Evolutionary conservation across 2,113 vertebrate genomes (phyloP), one percentile per base, ranked within the genome.

Genomic region (Panthera uncia): DNA sequence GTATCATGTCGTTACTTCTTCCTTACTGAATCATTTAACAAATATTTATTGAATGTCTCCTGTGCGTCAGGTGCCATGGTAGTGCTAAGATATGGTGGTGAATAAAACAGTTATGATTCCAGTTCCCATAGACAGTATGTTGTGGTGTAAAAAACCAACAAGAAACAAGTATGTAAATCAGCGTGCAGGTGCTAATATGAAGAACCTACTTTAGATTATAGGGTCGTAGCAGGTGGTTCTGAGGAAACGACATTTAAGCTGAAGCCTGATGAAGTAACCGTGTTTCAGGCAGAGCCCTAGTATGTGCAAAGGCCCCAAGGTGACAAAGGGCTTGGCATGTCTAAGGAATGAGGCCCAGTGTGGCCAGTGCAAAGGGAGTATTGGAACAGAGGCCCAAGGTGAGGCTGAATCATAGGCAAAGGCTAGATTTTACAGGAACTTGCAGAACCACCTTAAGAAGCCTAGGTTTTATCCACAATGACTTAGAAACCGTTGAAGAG

Each of bases 201-300:
- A 93, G 12, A 79, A 57, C 23, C n/a, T 88, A 38, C 33, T 84
- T 79, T 36, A 95, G 68, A 92, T 74, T 91, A 83, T 23, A 90
- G 38, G 12, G 3, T 79, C 11, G 48, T 66, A 7, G 61, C 66
- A 36, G 14, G 4, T 66, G 71, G 14, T 50, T 33, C 48, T 80
- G 14, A 89, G 21, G 69, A 94, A 92, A 27, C 73, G 50, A 87
- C 89, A 84, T 88, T 50, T 95, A 95, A 95, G 41, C 4, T 48
- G 7, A 92, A 90, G 71, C 1, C 85, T 83, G 50, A 63, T 79
- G 55, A n/a, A 36, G 48, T 83, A 94, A 82, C 61, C 2, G 0
- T 36, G 5, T 87, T 97, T 76, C 48, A 81, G 52, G 94, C 31
- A 85, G 50, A 84, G 38, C 21, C 15, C 63, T 38, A 96, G n/a